Conservation (phyloP, 2,113 vertebrate genomes). For the Malurus elegans region DNA sequence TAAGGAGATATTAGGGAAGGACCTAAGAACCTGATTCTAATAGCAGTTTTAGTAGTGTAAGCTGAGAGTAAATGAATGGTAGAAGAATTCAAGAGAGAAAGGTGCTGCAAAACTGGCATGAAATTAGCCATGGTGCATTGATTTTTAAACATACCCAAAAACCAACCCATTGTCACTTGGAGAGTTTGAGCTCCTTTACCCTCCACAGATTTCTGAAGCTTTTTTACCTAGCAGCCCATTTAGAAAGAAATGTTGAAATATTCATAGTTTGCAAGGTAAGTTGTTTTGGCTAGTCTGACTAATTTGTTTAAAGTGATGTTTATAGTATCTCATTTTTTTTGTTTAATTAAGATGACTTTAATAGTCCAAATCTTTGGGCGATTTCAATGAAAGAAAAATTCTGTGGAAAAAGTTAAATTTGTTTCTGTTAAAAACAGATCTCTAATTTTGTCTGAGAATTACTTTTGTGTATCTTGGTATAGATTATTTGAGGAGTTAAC, state of each 20-base stretch:
- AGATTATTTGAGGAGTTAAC: neutral
- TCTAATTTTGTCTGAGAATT: neutral
- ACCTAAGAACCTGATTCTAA: neutral
- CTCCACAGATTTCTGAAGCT: neutral
- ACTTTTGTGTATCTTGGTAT: neutral
- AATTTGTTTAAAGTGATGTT: neutral
- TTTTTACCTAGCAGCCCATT: neutral
- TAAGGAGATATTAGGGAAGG: neutral
- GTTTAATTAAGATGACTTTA: neutral
- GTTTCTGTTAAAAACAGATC: neutral
- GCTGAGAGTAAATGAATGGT: neutral
- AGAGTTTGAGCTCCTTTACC: neutral
- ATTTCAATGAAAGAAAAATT: neutral
- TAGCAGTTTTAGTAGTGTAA: neutral
- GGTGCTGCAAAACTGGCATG: neutral
- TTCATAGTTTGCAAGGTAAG: neutral
- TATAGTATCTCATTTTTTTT: neutral
- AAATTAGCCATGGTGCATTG: neutral
- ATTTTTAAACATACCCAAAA: neutral
- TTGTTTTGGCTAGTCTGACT: neutral
- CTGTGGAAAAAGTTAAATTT: neutral
- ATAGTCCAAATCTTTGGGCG: neutral
- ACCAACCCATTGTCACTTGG: accelerated
- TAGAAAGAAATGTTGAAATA: neutral
- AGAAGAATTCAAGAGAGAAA: neutral